phyloP scores from a whole-genome alignment of 1,140 invertebrate genomes.

The Centruroides vittatus region DNA sequence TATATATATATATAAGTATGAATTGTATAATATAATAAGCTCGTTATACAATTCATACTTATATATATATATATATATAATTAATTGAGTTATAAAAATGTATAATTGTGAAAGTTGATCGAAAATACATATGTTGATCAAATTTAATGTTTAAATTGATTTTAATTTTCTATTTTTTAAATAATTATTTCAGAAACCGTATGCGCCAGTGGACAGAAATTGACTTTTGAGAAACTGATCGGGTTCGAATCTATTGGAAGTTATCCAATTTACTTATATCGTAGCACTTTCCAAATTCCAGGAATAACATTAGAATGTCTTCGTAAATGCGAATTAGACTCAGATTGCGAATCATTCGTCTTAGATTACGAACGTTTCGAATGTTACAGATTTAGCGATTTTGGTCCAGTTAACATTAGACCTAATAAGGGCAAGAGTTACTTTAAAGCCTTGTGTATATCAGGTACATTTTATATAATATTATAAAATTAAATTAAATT shows the following conservation, averaged over 20 bases:
- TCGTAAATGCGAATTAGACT: constrained; percentile 25
- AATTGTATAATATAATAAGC: no score
- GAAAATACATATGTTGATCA: no score
- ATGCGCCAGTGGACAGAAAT: no score
- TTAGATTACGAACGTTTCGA: constrained; percentile 28
- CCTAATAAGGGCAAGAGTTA: constrained; percentile 30
- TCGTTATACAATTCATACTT: no score
- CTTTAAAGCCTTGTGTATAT: constrained; percentile 33
- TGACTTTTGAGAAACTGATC: constrained; percentile 32
- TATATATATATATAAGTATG: no score
- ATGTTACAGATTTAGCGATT: constrained; percentile 7
- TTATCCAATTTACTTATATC: constrained; percentile 24
- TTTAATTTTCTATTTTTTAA: no score
- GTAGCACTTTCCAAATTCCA: constrained; percentile 14
- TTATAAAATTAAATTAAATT: no score
- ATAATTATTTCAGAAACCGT: no score
- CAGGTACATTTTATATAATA: constrained; percentile 3
- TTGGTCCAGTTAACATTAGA: constrained; percentile 26
- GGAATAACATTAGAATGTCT: constrained; percentile 31
- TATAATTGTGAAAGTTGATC: no score
- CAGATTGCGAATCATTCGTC: constrained; percentile 31
- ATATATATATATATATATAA: no score
- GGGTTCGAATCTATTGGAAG: constrained; percentile 31
- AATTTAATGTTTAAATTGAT: no score
- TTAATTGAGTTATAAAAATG: no score